Percentiles rank a stretch among this genome's conserved stretches.
These are phyloP conservation scores for Athene cunicularia DNA, from an alignment of 2,113 vertebrate genomes.

Conservation along the genomic window DNA sequence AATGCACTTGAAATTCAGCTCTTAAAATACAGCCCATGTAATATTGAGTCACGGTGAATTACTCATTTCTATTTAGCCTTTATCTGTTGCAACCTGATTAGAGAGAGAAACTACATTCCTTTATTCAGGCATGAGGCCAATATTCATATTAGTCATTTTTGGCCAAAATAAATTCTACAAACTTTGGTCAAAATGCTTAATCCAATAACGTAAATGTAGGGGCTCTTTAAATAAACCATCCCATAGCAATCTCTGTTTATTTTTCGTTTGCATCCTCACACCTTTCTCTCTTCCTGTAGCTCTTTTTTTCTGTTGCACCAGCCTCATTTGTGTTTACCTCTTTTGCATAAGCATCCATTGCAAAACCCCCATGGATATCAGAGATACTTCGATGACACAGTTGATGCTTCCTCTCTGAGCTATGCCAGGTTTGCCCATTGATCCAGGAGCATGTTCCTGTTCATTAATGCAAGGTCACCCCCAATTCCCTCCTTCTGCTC, in stretches of 20 bases:
- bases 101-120: conserved; percentile 65
- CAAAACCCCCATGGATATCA: conserved; percentile 56
- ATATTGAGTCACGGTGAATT: conserved; percentile 66
- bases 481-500: conserved; percentile 61
- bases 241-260: conserved; percentile 25
- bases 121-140: conserved; percentile 64
- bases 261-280: conserved; percentile 37
- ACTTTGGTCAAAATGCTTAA: conserved; percentile 63
- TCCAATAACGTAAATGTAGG: conserved; percentile 52
- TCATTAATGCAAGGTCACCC: conserved; percentile 73
- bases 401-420: conserved; percentile 52
- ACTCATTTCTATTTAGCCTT: conserved; percentile 69
- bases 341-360: conserved; percentile 62
- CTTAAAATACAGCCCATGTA: conserved; percentile 67
- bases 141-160: conserved; percentile 66
- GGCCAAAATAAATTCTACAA: conserved; percentile 63
- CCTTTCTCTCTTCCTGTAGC: conserved; percentile 1
- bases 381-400: conserved; percentile 63
- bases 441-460: conserved; percentile 57
- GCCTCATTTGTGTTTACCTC: conserved; percentile 44
- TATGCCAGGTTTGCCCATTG: conserved; percentile 66
- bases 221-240: conserved; percentile 54
- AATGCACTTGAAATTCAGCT: conserved; percentile 66
- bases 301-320: conserved; percentile 2
- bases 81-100: conserved; percentile 72